Conservation (phyloP, 2,888 invertebrate genomes). For the Adela reaumurella region DNA sequence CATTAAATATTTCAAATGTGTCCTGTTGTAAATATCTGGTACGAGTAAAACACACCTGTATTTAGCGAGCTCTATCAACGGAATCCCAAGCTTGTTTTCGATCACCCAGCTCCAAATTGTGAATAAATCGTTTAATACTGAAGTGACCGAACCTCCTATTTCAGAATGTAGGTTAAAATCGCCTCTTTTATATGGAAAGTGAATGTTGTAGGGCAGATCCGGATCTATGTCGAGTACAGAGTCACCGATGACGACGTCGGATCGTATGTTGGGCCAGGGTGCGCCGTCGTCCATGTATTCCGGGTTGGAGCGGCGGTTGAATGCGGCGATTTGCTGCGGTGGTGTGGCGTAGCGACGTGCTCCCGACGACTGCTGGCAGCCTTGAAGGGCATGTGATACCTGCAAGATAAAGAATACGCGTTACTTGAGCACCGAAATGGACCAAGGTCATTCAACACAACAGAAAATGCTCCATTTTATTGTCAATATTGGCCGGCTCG, state of each 20-base stretch:
- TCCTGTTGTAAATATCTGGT: conserved; percentile 85
- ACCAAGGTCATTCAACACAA: too few species aligned
- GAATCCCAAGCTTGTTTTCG: conserved; percentile 72
- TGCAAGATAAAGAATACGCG: conserved; percentile 40
- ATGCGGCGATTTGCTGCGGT: conserved; percentile 84
- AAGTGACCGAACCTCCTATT: conserved; percentile 81
- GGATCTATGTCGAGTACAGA: conserved; percentile 69
- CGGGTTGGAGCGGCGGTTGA: conserved; percentile 75
- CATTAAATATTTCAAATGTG: conserved; percentile 80
- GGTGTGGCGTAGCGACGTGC: conserved; percentile 79
- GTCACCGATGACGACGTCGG: conserved; percentile 71
- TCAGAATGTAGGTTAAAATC: conserved; percentile 82
- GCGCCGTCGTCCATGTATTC: conserved; percentile 59
- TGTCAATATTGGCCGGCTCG: too few species aligned
- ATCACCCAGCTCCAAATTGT: conserved; percentile 85
- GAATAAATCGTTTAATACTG: conserved; percentile 81
- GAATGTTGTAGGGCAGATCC: conserved; percentile 73
- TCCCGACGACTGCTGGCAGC: conserved; percentile 80
- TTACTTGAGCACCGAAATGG: too few species aligned
- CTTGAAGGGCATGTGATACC: conserved; percentile 82
- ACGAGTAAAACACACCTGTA: conserved; percentile 86
- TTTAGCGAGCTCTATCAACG: conserved; percentile 63
- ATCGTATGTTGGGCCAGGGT: conserved; percentile 62
- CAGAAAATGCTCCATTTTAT: too few species aligned
- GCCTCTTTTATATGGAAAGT: conserved; percentile 86